Evolutionary conservation across 2,113 vertebrate genomes (phyloP).

Genomic region (Chinchilla lanigera): DNA sequence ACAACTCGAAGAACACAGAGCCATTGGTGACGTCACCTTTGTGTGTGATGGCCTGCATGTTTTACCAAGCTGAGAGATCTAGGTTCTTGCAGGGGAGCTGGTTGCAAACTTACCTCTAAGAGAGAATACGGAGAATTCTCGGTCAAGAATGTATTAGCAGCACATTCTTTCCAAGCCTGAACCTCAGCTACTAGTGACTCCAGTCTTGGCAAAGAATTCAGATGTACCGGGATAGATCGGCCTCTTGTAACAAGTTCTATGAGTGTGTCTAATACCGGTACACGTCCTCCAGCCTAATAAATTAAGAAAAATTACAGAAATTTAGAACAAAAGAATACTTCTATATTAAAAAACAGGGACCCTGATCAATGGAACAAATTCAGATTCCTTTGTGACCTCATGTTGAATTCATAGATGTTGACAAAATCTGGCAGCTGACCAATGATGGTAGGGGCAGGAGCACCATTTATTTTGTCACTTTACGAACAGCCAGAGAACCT

Average conservation of each 20-base stretch:
- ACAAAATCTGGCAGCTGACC: neutral
- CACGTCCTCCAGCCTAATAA: slow-evolving; percentile 88
- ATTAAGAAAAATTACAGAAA: neutral
- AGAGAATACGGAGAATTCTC: slow-evolving; percentile 91
- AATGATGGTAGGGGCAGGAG: rapidly evolving
- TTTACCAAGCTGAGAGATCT: neutral
- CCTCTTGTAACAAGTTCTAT: slow-evolving; percentile 92
- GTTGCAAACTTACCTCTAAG: slow-evolving; percentile 90
- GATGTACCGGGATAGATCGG: slow-evolving; percentile 92
- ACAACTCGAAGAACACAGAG: neutral
- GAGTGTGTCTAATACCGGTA: slow-evolving; percentile 89
- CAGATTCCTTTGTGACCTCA: neutral
- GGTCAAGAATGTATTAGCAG: slow-evolving; percentile 90
- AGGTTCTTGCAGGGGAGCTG: neutral
- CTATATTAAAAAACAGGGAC: neutral
- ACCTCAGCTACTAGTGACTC: slow-evolving; percentile 92
- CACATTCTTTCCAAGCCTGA: slow-evolving; percentile 94
- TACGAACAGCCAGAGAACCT: neutral
- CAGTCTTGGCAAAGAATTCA: slow-evolving; percentile 92
- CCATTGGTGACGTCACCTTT: neutral
- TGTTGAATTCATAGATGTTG: neutral
- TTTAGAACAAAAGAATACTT: neutral
- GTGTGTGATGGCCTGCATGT: neutral
- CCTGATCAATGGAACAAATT: neutral
- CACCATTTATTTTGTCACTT: neutral